Evolutionary conservation across 2,113 vertebrate genomes (phyloP), one percentile per base, ranked within the genome.

Genomic region (Actinemys pallida): DNA sequence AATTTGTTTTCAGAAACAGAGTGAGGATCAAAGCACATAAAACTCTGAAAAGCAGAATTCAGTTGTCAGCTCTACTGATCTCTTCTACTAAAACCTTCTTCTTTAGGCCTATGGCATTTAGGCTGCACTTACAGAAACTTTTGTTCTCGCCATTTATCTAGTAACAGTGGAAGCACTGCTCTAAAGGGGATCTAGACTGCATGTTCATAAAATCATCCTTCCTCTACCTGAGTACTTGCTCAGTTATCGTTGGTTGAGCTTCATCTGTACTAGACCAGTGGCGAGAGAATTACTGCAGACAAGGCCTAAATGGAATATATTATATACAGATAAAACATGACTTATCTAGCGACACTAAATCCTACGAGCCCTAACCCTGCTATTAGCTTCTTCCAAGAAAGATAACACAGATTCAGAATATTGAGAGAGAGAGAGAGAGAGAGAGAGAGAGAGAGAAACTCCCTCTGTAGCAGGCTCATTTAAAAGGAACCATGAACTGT

Each of bases 261-360:
- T 10, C 4, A 12, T 52, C 53, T 0, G 0, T 27, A 13, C 49
- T 14, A 25, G 16, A 45, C 39, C 42, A 45, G 31, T 1, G 0
- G 17, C 13, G 24, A 25, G 24, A 80, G 20, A 49, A 52, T 10
- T 69, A 75, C 11, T 57, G 20, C 25, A 0, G 0, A 91, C 2
- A 47, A 2, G 53, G 53, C 39, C 52, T 25, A 35, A 31, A 31
- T 1, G 6, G 24, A 53, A 72, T 45, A 25, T 24, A 49, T 69
- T n/a, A 69, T 65, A 24, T 50, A 50, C 22, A 65, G 45, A 31
- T 5, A 78, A 88, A 72, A 72, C n/a, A n/a, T 3, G 65, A 86
- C 6, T 12, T 10, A 22, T 14, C 8, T 72, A 49, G 35, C 14
- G 6, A 5, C 10, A 31, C 69, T n/a, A 22, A 45, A 80, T 22